Base-by-base conservation (phyloP, 2,113 vertebrate genomes). In the Anser brachyrhynchus region DNA sequence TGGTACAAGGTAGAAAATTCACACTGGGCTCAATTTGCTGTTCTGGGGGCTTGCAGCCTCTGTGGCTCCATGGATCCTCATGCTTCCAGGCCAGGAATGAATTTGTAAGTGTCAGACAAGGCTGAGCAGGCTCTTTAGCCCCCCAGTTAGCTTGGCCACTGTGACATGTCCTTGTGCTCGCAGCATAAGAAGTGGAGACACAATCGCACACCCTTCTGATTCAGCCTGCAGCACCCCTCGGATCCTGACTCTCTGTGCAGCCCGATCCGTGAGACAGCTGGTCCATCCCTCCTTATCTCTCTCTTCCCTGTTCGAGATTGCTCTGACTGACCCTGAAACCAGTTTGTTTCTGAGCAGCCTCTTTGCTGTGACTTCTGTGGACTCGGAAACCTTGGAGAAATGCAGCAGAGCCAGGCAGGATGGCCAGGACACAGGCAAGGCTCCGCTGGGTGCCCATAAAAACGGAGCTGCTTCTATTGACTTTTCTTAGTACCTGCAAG, bases 191-290 rank as follows among this genome's bases (percentile, higher is more conserved):
- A 88, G 33, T 73, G 37, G 51, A 74, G 54, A 74, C n/a, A 52
- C 46, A 81, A 41, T 41, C 69, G 77, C 10, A 11, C 0, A 0
- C 17, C 13, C 37, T 89, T 76, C 31, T 94, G 0, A 0, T 41
- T 58, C 66, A 20, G 16, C 41, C 62, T 52, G 41, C 39, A 65
- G 31, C 12, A 5, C n/a, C 46, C 21, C 3, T 17, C 46, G 59
- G 44, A 22, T 71, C 31, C 35, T 33, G 46, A 10, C 10, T 83
- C 33, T 33, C 28, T 55, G 33, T 43, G 44, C 49, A 61, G 31
- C 28, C 37, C 44, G 10, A 70, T 46, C 13, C 51, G 9, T 12
- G 28, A 28, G 28, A 17, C 35, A 57, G 31, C 13, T 28, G 54
- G 25, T 28, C 51, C 15, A 17, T 62, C 18, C 6, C 9, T 61